Conservation (phyloP, 2,113 vertebrate species). For the Mola mola region DNA sequence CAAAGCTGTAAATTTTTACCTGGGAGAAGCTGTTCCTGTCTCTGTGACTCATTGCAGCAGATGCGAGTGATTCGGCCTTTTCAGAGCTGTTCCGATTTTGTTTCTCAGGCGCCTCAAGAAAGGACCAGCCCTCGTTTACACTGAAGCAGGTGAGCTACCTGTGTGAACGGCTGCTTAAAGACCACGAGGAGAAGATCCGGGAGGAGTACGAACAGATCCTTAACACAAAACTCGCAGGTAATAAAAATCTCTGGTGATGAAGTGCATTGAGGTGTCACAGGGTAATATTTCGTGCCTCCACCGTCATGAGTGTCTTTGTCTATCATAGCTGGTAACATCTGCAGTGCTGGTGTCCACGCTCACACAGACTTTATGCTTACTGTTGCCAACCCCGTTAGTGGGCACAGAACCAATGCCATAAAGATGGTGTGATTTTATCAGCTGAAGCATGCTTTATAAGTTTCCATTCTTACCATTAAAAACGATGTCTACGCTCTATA, state of each 20-base stretch:
- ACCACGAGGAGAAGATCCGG: slow-evolving; percentile 92
- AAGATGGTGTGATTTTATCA: no score
- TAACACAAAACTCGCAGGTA: slow-evolving; percentile 93
- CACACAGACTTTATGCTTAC: not conserved
- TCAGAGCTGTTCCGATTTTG: slow-evolving; percentile 2
- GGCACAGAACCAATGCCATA: not conserved
- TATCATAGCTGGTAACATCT: slow-evolving; percentile 1
- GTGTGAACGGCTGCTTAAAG: slow-evolving; percentile 91
- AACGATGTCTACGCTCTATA: no score
- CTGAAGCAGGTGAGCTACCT: slow-evolving; percentile 92
- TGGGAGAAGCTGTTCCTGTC: slow-evolving; percentile 15
- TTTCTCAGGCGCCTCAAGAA: slow-evolving; percentile 85
- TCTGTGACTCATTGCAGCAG: not conserved
- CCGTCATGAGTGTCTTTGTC: not conserved
- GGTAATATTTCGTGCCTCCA: not conserved
- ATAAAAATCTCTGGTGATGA: not conserved
- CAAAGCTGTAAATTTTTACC: slow-evolving; percentile 34
- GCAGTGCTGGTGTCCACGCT: not conserved
- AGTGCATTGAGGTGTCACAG: not conserved
- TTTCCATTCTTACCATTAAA: no score
- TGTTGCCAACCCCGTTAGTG: not conserved
- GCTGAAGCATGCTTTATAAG: no score
- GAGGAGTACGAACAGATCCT: slow-evolving; percentile 94
- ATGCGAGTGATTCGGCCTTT: slow-evolving; percentile 1
- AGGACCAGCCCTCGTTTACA: slow-evolving; percentile 91